Evolutionary conservation across 1,140 invertebrate species (phyloP), one percentile per base, ranked within the genome.

Genomic region (Drosophila jambulina): DNA sequence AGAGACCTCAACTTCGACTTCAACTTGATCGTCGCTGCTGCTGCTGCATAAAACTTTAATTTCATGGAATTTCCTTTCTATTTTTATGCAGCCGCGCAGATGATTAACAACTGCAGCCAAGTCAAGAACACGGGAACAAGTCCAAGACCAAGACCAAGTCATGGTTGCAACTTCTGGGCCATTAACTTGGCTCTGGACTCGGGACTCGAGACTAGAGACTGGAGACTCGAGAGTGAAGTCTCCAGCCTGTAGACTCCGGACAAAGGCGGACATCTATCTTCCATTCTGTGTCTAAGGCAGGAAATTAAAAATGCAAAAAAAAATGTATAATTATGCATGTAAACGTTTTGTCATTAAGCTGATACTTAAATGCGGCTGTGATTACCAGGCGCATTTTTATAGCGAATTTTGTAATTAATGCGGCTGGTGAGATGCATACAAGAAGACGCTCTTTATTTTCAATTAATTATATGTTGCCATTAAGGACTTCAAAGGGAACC

Each of bases 61-160:
- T 87, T 82, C 75, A 79, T 85, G 82, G 82, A 86, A 85, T 86
- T 85, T 86, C 79, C 83, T 86, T 87, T 86, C 82, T 86, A 86
- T 85, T 85, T 85, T 85, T 86, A 86, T 82, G 83, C 79, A 65
- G 65, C 79, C 46, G 56, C 57, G 46, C 57, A 71, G 83, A 72
- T 82, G 83, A 86, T 86, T 82, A 82, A 78, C 72, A 62, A 57
- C 65, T 58, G 59, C 74, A 56, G 62, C 10, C 49, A 64, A 23
- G 45, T 60, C 70, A 60, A 74, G 70, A 74, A 72, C 65, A 59
- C 42, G 70, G 49, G 72, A 75, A 65, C 75, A 49, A 67, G 74
- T 69, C 70, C 68, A 74, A 74, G 70, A 74, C 64, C 64, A 72
- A 72, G 42, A 49, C 54, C 43, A 60, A 74, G 70, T 60, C 54